Base-by-base conservation (phyloP, 2,797 vertebrate genomes). In the Psittacula derbiana region DNA sequence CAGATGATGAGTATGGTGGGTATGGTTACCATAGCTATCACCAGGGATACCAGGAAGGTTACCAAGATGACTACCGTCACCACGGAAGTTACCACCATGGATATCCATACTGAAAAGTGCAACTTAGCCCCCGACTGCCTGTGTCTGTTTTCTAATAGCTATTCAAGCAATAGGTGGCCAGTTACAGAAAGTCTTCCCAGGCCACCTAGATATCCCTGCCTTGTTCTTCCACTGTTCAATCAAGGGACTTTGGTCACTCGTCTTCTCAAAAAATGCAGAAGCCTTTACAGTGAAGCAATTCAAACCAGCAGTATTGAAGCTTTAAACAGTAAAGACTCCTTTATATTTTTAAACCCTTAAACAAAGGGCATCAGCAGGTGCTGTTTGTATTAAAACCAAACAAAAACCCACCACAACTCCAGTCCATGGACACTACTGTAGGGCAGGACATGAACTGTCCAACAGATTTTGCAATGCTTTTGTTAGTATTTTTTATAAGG, bases 1-100 rank as follows among this genome's bases (percentile, higher is more conserved):
- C 99, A 0, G 99, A 99, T 83, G 99, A 99, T 28, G 99, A 99
- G 96, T 99, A 99, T 8, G 99, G 99, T 11, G 99, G 99, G 83
- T 99, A 99, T 8, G 99, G 99, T 84, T 99, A 99, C 97, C 99
- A 99, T 90, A 98, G 98, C 81, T 98, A 98, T 86, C 98, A 98
- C 89, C 99, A 99, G 71, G 99, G 99, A 41, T 99, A 99, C 80
- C 99, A 99, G 61, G 99, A 99, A n/a, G 99, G 99, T 41, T 99
- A 99, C 94, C 99, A 99, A 94, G 98, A 99, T 33, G 98, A 99
- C 84, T 99, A 99, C 70, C 97, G 96, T 90, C 98, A 98, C 95
- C 98, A 98, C 27, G 97, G 98, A 75, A 97, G 97, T 92, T 98
- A 98, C 95, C 98, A 99, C 82, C 99, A 99, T 87, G 99, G 99